Base-by-base conservation (phyloP, 2,888 invertebrate genomes). In the Cataglyphis rosenhaueri region DNA sequence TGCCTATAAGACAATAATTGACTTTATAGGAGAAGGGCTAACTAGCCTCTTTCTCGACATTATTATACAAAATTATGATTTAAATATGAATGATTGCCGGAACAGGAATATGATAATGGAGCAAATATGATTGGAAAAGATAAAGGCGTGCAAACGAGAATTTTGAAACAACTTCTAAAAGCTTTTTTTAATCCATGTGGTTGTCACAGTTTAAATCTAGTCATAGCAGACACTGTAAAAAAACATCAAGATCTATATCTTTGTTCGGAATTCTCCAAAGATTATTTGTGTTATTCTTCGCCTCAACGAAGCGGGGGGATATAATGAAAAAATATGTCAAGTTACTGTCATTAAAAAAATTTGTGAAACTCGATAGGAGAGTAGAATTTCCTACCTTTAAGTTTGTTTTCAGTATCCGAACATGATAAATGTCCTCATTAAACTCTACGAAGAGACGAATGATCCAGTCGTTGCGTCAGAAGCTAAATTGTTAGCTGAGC, bases 51-150 rank as follows among this genome's bases (percentile, higher is more conserved):
- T 82, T 57, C 59, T 82, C 52, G 38, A 76, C 62, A 65, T 73
- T 55, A 62, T 74, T 81, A 15, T 61, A 32, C 32, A 61, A 61
- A 21, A 61, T 32, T 18, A 61, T 1, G 15, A 61, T 32, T 61
- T 61, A 41, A 65, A 84, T 78, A 83, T 78, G 8, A 29, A 55
- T 2, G 74, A 85, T 65, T 59, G 79, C 44, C 74, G 82, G 84
- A 79, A 79, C 74, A 74, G 79, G 44, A 74, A 82, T 84, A 84
- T 76, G 84, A 84, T 66, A 85, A 85, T 74, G 81, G 84, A 75
- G 64, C 66, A 21, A 85, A 83, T 81, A 83, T 85, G 78, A 70
- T 41, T 52, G 73, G 78, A 78, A 84, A 79, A 84, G 41, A 76
- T 82, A 66, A 81, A 15, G 81, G 68, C 64, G 66, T 85, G 59